phyloP scores from a whole-genome alignment of 2,113 vertebrate species.

The Ornithorhynchus anatinus region DNA sequence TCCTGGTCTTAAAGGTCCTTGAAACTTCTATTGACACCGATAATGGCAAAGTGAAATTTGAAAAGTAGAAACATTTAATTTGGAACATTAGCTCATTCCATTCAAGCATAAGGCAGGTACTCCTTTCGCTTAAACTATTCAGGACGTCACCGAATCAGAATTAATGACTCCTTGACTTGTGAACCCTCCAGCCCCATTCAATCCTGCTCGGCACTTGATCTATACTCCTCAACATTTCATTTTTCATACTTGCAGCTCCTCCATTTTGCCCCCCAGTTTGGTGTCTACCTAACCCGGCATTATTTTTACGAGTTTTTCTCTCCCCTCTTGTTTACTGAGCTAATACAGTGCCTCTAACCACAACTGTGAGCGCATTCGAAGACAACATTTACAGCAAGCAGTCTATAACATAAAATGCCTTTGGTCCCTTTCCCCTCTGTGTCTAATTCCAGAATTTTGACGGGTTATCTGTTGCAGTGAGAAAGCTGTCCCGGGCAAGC shows the following conservation, averaged over 20 bases:
- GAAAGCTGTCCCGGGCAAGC: slow-evolving; percentile 39
- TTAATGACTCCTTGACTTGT: background rate
- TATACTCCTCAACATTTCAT: too few species aligned
- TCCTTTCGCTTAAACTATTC: too few species aligned
- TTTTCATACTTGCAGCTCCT: background rate
- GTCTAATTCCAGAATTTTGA: slow-evolving; percentile 33
- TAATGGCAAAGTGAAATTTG: too few species aligned
- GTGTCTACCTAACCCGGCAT: background rate
- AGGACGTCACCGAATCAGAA: background rate
- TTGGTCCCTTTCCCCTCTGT: background rate
- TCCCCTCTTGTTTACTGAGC: accelerated
- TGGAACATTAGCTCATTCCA: too few species aligned
- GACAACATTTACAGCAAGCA: background rate
- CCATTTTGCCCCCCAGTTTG: background rate
- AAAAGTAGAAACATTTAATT: too few species aligned
- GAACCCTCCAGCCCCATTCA: background rate
- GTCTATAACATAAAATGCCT: slow-evolving; percentile 34
- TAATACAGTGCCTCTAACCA: background rate
- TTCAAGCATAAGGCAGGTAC: too few species aligned
- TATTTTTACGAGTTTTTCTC: background rate
- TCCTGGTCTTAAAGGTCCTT: too few species aligned
- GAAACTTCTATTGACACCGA: too few species aligned
- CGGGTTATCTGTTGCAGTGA: slow-evolving; percentile 25
- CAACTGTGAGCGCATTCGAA: slow-evolving; percentile 3
- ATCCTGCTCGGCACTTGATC: background rate